Evolutionary conservation across 2,888 invertebrate genomes (phyloP).

Genomic region (Plagodis pulveraria): DNA sequence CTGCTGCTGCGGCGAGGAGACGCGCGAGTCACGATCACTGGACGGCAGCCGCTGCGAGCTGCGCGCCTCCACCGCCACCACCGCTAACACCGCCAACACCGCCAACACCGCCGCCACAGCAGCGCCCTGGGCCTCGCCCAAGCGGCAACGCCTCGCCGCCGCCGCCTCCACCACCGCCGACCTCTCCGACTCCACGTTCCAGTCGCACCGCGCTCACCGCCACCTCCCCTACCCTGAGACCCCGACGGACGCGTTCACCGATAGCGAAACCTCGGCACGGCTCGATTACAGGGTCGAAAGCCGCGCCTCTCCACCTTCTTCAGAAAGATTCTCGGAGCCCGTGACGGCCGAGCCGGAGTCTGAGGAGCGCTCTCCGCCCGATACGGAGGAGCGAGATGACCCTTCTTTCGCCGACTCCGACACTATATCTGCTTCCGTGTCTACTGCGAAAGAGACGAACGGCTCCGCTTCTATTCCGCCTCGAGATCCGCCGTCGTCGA

Average conservation of each 20-base stretch:
- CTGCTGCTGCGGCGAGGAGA: constrained; percentile 44
- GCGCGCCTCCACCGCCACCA: constrained; percentile 41
- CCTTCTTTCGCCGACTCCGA: constrained; percentile 54
- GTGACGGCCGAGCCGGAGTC: constrained; percentile 40
- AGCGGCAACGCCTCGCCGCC: constrained; percentile 49
- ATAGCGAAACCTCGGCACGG: constrained; percentile 40
- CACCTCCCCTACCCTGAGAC: constrained; percentile 37
- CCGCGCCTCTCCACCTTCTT: constrained; percentile 31
- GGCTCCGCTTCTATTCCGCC: constrained; percentile 3
- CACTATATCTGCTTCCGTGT: constrained; percentile 55
- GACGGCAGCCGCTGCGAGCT: constrained; percentile 70
- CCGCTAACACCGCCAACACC: constrained; percentile 31
- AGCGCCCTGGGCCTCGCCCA: constrained; percentile 48
- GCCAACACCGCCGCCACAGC: constrained; percentile 38
- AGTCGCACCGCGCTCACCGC: constrained; percentile 37
- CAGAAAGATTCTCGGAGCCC: constrained; percentile 11
- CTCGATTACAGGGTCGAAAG: constrained; percentile 29
- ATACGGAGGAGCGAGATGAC: constrained; percentile 38
- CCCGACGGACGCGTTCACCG: constrained; percentile 44
- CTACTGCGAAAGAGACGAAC: constrained; percentile 55
- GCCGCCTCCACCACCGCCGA: constrained; percentile 33
- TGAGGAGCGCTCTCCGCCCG: constrained; percentile 17
- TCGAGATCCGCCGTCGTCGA: constrained; percentile 29
- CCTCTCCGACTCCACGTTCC: constrained; percentile 48
- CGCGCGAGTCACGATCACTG: constrained; percentile 54